These are phyloP conservation scores for Nomada flava DNA, from an alignment of 2,888 invertebrate genomes.

Conservation along the genomic window DNA sequence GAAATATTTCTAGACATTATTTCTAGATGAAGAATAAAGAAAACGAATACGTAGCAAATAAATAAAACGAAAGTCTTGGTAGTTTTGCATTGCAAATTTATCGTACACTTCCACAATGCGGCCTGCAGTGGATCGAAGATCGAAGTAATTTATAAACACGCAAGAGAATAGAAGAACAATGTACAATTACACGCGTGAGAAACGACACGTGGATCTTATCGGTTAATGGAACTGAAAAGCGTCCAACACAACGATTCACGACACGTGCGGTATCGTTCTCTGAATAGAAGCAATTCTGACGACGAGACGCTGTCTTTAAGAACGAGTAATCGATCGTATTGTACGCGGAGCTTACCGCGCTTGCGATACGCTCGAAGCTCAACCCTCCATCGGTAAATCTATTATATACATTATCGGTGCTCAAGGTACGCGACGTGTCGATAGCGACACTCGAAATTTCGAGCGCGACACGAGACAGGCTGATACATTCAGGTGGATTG, in stretches of 20 bases:
- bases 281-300: slow-evolving; percentile 47
- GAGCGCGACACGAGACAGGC: slow-evolving; percentile 35
- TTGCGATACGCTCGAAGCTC: slow-evolving; percentile 20
- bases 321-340: slow-evolving; percentile 54
- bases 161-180: slow-evolving; percentile 1
- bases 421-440: slow-evolving; percentile 42
- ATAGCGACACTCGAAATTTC: slow-evolving; percentile 49
- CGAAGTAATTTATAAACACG: too few species aligned
- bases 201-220: slow-evolving; percentile 16
- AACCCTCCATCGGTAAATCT: slow-evolving; percentile 39
- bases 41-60: too few species aligned
- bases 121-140: too few species aligned
- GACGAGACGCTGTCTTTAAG: slow-evolving; percentile 38
- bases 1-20: too few species aligned
- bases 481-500: slow-evolving; percentile 30
- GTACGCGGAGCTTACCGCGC: slow-evolving; percentile 1
- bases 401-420: slow-evolving; percentile 41
- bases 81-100: too few species aligned
- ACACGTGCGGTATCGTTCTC: slow-evolving; percentile 22
- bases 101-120: too few species aligned
- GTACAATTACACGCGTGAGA: slow-evolving; percentile 29
- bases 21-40: too few species aligned
- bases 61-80: too few species aligned
- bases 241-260: slow-evolving; percentile 12
- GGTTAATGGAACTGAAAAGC: slow-evolving; percentile 26